Evolutionary conservation across 2,888 invertebrate species (phyloP).

Genomic region (Drosophila siamana): DNA sequence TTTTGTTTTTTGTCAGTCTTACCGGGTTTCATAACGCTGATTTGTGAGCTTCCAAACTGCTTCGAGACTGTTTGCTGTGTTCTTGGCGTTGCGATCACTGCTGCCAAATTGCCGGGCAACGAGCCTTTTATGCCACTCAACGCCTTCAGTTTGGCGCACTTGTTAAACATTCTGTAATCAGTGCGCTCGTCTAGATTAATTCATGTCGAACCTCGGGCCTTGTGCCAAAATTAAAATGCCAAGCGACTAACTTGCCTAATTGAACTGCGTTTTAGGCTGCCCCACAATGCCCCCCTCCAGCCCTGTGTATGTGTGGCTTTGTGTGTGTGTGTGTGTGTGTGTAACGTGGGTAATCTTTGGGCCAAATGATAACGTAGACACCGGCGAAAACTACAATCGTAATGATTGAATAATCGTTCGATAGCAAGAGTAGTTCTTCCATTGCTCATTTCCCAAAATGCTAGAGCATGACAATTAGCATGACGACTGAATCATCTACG

Average conservation of each 20-base stretch:
- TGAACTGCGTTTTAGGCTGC: slow-evolving; percentile 50
- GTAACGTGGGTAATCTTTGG: slow-evolving; percentile 60
- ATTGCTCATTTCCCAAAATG: background rate
- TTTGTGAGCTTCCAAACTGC: slow-evolving; percentile 16
- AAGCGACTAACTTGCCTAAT: slow-evolving; percentile 36
- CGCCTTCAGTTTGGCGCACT: slow-evolving; percentile 12
- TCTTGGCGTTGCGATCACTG: slow-evolving; percentile 61
- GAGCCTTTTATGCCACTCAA: slow-evolving; percentile 61
- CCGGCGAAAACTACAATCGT: slow-evolving; percentile 9
- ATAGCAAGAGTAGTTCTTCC: slow-evolving; percentile 4
- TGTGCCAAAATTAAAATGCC: slow-evolving; percentile 51
- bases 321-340: slow-evolving; percentile 2
- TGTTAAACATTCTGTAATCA: slow-evolving; percentile 71
- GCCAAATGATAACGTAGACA: slow-evolving; percentile 40
- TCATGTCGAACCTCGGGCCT: slow-evolving; percentile 55
- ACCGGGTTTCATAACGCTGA: slow-evolving; percentile 65
- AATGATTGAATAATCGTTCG: slow-evolving; percentile 43
- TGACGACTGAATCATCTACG: slow-evolving; percentile 23
- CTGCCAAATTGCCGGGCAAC: slow-evolving; percentile 27
- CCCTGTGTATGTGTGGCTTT: too few species aligned
- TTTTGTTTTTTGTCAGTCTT: slow-evolving; percentile 42
- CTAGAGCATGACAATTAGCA: slow-evolving; percentile 25
- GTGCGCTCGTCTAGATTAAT: slow-evolving; percentile 70
- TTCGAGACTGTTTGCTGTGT: slow-evolving; percentile 56
- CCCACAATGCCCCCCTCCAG: background rate